Evolutionary conservation across 2,113 vertebrate genomes (phyloP), one percentile per base, ranked within the genome.

Genomic region (Passerina amoena): DNA sequence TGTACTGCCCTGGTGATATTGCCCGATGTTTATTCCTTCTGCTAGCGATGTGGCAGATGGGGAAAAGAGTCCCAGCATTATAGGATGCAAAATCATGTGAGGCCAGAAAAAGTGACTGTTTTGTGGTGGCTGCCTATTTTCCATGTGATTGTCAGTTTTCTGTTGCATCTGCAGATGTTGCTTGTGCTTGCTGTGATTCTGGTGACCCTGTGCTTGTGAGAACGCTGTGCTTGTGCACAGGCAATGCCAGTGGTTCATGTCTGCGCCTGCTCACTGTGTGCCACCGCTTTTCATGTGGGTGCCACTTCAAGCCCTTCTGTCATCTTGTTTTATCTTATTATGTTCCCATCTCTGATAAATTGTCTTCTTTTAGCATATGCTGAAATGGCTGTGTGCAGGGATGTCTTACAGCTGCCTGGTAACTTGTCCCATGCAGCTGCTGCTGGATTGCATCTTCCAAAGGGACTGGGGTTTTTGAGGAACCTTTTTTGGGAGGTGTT

Each of bases 191-290:
- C 10, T 40, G 7, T 64, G 60, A 28, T 60, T 72, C 21, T 11
- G 40, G 33, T 45, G n/a, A 30, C 21, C 12, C 12, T 50, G 27
- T 63, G 12, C 28, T 53, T 50, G 1, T n/a, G 37, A 63, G 56
- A 81, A 24, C 10, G 6, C 18, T 73, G 11, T 38, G 11, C 45
- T 68, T 57, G 14, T 81, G 22, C n/a, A 57, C 51, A 28, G 35
- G 24, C 24, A 8, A 15, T 21, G 14, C 45, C 44, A 13, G 20
- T 0, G 0, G 10, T n/a, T 68, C 6, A 1, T 0, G 2, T 44
- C 51, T 70, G 6, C 42, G 45, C 45, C 12, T 0, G 0, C 66
- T 63, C 17, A 19, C 56, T 8, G 4, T 0, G 0, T 66, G 47
- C 47, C 47, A 18, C 47, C 38, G 6, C 30, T 31, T 64, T 75